Evolutionary conservation across 1,140 invertebrate species (phyloP), one percentile per base, ranked within the genome.

Genomic region (Drosophila takahashii): DNA sequence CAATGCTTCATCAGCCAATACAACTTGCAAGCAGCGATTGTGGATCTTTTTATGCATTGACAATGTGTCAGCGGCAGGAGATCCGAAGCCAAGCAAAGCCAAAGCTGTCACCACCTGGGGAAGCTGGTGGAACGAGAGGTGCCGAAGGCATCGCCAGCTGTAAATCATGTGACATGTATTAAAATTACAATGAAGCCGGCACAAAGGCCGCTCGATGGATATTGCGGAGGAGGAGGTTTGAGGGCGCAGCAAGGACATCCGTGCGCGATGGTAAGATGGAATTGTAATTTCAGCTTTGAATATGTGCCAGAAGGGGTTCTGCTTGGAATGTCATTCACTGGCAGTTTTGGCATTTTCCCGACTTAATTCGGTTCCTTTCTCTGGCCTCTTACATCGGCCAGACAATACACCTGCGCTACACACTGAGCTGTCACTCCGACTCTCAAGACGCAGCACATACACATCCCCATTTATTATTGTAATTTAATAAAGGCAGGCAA

Each of bases 401-500:
- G 48, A 66, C 77, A 62, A 64, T 65, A 69, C 77, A 85, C 66
- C 66, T 84, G 80, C 42, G 57, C 58, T 45, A 72, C 56, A 41
- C 50, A 36, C 44, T 50, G 32, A 26, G 37, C 22, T 58, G 18
- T 15, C 26, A 22, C 13, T 36, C 13, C 32, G 48, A 18, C 39
- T 48, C 47, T 15, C n/a, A 18, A 39, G 48, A 22, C 37, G 8
- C 51, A 44, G 51, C 57, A 50, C 64, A 84, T 79, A 61, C 72
- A 85, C 15, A 80, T 15, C 47, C 45, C 48, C 48, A 84, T 85
- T 80, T 72, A 77, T 76, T 77, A 73, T 65, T 72, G 81, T 77
- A 77, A 73, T 54, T 76, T 34, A 80, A 85, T 77, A 69, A 84
- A 62, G 26, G 32, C 39, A 64, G 42, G 34, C 36, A 74, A 48